Conservation (phyloP, 2,888 invertebrate genomes). For the Galeruca laticollis region DNA sequence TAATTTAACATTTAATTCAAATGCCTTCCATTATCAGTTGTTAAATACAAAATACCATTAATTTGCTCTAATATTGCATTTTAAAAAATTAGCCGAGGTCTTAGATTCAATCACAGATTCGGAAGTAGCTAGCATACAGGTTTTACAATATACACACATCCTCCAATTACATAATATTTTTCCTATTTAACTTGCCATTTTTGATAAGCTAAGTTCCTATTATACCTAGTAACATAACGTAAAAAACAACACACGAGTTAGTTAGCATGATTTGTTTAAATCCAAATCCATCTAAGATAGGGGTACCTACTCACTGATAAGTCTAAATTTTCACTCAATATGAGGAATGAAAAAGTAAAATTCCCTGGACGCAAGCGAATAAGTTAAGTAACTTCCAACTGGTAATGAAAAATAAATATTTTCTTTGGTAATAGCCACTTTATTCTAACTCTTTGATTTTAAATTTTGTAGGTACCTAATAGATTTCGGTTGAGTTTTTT, state of each 20-base stretch:
- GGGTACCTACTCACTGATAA: no score
- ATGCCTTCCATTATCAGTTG: constrained; percentile 1
- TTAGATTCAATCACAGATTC: constrained; percentile 4
- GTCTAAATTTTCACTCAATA: no score
- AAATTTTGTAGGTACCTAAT: no score
- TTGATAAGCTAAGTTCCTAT: not conserved
- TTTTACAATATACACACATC: not conserved
- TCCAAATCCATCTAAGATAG: no score
- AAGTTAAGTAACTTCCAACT: no score
- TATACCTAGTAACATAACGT: not conserved
- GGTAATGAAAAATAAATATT: no score
- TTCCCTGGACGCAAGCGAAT: no score
- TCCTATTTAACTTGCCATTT: not conserved
- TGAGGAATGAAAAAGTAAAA: no score
- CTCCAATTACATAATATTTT: not conserved
- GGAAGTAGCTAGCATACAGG: not conserved
- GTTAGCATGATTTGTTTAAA: no score
- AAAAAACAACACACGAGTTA: not conserved
- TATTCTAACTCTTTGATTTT: no score
- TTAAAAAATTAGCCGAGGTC: constrained; percentile 6
- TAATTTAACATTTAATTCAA: constrained; percentile 4
- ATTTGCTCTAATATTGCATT: constrained; percentile 10
- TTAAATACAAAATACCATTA: constrained; percentile 3
- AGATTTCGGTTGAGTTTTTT: no score
- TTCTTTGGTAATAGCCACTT: no score